A percentile compares a stretch with the other conserved stretches of the same genome.
Conservation (phyloP, 2,113 vertebrate species). For the Hippocampus abdominalis region DNA sequence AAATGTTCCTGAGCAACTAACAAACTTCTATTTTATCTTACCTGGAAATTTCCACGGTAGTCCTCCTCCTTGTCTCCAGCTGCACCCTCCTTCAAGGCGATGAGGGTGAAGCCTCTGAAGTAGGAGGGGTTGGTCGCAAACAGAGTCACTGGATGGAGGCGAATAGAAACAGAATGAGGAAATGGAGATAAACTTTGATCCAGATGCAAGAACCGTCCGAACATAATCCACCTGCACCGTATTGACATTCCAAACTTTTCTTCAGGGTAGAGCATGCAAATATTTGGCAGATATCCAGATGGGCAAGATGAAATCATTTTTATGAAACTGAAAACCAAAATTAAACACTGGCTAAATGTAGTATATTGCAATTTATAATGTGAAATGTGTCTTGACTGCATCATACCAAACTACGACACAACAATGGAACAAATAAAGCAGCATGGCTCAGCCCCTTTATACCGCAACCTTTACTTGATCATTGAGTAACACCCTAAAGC, state of each 20-base stretch:
- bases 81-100: constrained; percentile 86
- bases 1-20: too few relatives aligned
- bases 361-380: neutral
- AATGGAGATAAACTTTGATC: neutral
- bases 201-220: neutral
- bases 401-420: constrained; percentile 4
- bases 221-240: neutral
- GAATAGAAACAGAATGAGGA: constrained; percentile 34
- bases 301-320: neutral
- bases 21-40: constrained; percentile 54
- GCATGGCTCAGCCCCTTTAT: constrained; percentile 21
- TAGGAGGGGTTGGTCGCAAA: constrained; percentile 86
- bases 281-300: neutral
- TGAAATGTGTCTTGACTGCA: neutral
- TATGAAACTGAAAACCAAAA: neutral
- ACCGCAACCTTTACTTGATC: constrained; percentile 17
- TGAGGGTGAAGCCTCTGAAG: constrained; percentile 93
- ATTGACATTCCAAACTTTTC: neutral
- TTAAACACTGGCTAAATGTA: neutral
- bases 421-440: constrained; percentile 4
- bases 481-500: neutral
- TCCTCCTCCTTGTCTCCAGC: constrained; percentile 92
- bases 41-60: constrained; percentile 91
- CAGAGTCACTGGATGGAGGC: constrained; percentile 79
- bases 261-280: neutral